phyloP scores from a whole-genome alignment of 2,113 vertebrate species.

The Cebus imitator region DNA sequence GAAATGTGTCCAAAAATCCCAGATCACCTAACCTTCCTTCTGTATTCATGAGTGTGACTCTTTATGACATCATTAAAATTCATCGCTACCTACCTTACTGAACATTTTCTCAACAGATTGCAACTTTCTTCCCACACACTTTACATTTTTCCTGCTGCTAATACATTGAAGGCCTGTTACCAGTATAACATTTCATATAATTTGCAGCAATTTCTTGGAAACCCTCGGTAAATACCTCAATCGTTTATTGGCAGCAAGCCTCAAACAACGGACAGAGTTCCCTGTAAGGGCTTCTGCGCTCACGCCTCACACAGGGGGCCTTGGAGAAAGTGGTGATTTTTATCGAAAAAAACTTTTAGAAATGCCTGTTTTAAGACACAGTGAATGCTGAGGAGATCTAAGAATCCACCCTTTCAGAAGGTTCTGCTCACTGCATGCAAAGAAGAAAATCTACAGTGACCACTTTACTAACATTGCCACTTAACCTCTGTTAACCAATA shows the following conservation, averaged over 20 bases:
- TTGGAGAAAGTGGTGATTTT: not conserved
- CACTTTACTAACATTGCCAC: not conserved
- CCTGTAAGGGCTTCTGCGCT: not conserved
- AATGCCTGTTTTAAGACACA: constrained; percentile 40
- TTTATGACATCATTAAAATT: not conserved
- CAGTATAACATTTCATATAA: constrained; percentile 56
- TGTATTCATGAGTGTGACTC: not conserved
- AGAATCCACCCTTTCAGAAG: constrained; percentile 37
- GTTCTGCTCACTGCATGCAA: not conserved
- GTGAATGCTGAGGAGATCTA: not conserved
- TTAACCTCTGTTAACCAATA: not conserved
- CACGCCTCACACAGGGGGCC: not conserved
- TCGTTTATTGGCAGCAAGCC: constrained; percentile 53
- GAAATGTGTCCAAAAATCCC: not conserved
- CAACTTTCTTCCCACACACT: not conserved
- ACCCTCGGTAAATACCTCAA: constrained; percentile 52
- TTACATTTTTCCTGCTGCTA: not conserved
- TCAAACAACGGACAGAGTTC: not conserved
- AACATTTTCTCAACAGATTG: not conserved
- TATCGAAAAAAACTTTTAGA: not conserved
- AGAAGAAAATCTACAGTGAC: not conserved
- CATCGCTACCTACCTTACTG: not conserved
- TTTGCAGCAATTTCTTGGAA: constrained; percentile 66
- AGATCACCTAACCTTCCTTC: not conserved
- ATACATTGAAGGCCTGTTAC: constrained; percentile 22